phyloP scores from a whole-genome alignment of 2,888 invertebrate genomes.

The Tenthredo livida region DNA sequence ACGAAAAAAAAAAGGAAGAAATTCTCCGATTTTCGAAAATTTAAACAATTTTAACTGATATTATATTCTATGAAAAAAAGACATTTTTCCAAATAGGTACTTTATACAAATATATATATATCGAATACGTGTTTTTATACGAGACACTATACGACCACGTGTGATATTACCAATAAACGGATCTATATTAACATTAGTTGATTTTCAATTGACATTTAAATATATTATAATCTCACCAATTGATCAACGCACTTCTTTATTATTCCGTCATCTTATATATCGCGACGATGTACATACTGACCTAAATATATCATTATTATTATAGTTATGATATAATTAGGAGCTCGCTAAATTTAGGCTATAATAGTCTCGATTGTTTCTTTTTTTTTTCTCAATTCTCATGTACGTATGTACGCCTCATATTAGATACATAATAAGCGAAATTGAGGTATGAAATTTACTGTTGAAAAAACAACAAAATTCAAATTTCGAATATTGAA shows the following conservation, averaged over 20 bases:
- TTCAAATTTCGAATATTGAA: neutral
- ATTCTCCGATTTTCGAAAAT: too few species aligned
- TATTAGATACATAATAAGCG: too few species aligned
- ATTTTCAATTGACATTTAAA: neutral
- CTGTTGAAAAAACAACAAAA: neutral
- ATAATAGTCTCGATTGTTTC: neutral
- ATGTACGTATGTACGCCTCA: too few species aligned
- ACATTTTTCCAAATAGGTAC: neutral
- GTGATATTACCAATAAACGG: neutral
- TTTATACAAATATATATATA: neutral
- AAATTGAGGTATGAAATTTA: too few species aligned
- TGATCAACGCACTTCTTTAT: neutral
- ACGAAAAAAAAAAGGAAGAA: too few species aligned
- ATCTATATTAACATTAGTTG: neutral
- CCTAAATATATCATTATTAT: neutral
- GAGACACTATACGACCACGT: neutral
- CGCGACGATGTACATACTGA: neutral
- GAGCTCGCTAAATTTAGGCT: neutral
- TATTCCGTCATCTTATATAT: neutral
- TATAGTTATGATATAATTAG: neutral
- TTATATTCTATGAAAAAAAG: too few species aligned
- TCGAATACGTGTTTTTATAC: neutral
- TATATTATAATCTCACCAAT: neutral
- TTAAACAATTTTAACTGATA: too few species aligned
- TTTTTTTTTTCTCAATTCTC: neutral